Base-by-base conservation (phyloP, 2,888 invertebrate species). In the Eristalinus aeneus region DNA sequence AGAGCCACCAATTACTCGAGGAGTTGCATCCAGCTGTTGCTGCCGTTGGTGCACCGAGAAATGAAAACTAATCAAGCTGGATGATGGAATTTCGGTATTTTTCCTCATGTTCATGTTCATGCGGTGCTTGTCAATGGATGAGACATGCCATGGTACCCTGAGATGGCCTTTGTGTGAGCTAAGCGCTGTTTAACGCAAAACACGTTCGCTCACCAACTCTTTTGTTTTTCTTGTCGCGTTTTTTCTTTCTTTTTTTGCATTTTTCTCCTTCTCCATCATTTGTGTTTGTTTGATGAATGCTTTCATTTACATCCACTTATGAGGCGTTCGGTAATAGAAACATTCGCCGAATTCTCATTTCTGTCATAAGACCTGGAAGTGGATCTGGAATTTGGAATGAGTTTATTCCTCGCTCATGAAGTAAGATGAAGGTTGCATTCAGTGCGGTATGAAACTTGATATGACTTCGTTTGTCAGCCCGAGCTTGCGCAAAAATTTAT, bases 181-280 rank as follows among this genome's bases (percentile, higher is more conserved):
- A 46, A 46, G 16, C 46, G 5, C 16, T 46, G 46, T 8, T 46
- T 8, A 27, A 27, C 27, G 2, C 27, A 27, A 31, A 63, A 68
- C 68, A 20, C 68, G 76, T 76, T 76, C 68, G 61, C 36, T 54
- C 23, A 11, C 23, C 61, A 54, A 22, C 54, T 76, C 68, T 69
- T 68, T 76, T 68, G 54, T 61, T 63, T 23, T 2, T 22, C 22
- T 6, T 58, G 2, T 58, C 11, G 9, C 12, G 8, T 23, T 9
- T 63, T 5, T n/a, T 46, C 11, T 27, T 23, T 20, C 23, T 10
- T 32, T n/a, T 0, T 58, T n/a, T n/a, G n/a, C n/a, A n/a, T n/a
- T n/a, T n/a, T n/a, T n/a, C n/a, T n/a, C n/a, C 36, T 27, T 16
- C 10, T 27, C 5, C 31, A 8, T 34, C 22, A 32, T 74, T 56